Percentiles rank a stretch among this genome's conserved stretches.
Evolutionary conservation across 2,797 vertebrate species (phyloP).

Genomic region (Cynodonichthys magdalenae): DNA sequence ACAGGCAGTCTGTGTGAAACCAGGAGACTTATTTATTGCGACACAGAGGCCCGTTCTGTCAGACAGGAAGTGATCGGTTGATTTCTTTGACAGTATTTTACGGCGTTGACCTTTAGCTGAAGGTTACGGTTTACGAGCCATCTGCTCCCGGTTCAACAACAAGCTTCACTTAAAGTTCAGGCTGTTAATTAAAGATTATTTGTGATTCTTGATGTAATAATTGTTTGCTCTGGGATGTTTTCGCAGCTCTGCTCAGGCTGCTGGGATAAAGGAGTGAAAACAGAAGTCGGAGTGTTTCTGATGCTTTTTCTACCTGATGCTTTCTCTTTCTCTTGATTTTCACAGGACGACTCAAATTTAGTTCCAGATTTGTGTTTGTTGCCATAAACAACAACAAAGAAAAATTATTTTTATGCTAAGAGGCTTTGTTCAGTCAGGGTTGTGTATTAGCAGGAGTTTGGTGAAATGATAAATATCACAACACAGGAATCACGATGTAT

Average conservation of each 20-base stretch:
- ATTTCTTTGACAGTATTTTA: conserved; percentile 39
- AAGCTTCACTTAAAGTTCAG: conserved; percentile 52
- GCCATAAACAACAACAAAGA: too few species aligned
- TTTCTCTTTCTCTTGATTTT: background rate
- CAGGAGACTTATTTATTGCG: background rate
- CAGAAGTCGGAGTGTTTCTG: too few species aligned
- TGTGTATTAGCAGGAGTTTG: too few species aligned
- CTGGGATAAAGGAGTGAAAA: too few species aligned
- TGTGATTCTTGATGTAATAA: conserved; percentile 27
- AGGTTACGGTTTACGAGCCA: conserved; percentile 50
- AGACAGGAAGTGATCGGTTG: conserved; percentile 17
- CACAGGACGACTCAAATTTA: background rate
- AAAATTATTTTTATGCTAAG: too few species aligned
- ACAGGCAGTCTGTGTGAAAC: conserved; percentile 10
- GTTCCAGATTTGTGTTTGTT: too few species aligned
- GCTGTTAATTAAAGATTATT: conserved; percentile 48
- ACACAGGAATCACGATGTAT: too few species aligned
- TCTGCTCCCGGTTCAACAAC: conserved; percentile 43
- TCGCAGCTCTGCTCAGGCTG: too few species aligned
- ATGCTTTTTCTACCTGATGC: background rate
- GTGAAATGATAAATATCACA: too few species aligned
- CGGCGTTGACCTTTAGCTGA: conserved; percentile 49
- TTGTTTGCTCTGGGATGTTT: background rate
- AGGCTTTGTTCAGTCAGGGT: too few species aligned
- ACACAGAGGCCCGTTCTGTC: background rate